Base-by-base conservation (phyloP, 2,113 vertebrate genomes). In the Caloenas nicobarica region DNA sequence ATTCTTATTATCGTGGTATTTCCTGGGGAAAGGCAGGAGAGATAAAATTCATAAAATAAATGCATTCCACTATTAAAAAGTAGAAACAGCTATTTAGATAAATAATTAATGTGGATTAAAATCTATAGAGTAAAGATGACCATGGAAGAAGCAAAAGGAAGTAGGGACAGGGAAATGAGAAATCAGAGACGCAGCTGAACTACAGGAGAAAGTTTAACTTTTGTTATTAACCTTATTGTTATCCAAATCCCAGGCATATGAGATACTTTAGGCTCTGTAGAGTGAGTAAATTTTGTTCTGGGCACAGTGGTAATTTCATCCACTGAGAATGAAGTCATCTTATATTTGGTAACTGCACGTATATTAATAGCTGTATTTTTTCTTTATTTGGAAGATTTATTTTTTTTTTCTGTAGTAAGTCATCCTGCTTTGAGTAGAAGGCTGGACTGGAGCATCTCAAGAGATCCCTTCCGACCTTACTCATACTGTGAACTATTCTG, bases 81-180 rank as follows among this genome's bases (percentile, higher is more conserved):
- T 57, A 61, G 78, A 61, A 81, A 66, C 34, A 79, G 3, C 34
- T 82, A 72, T 56, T 88, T 82, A 78, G n/a, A 54, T 91, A 88
- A 94, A 62, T 94, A 92, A 81, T 92, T 91, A 88, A 81, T 84
- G 33, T 68, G 54, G 53, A 76, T 26, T 56, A 64, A 89, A 51
- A 44, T 83, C 64, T 87, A 48, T 38, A 85, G 70, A 85, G 17
- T 61, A 66, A 69, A 85, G 33, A 51, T 11, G 5, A 72, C 33
- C 69, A 42, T 60, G 33, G 48, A 82, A 76, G 46, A 77, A 25
- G 34, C 28, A 51, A 64, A 53, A 90, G 19, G 36, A 90, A 54
- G n/a, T 14, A 46, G 13, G 66, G 33, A 36, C 1, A 13, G 13
- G 42, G 36, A 93, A 89, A 81, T 77, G 29, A 84, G 81, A 88